phyloP scores from a whole-genome alignment of 2,888 invertebrate genomes.

The Eupithecia tripunctaria region DNA sequence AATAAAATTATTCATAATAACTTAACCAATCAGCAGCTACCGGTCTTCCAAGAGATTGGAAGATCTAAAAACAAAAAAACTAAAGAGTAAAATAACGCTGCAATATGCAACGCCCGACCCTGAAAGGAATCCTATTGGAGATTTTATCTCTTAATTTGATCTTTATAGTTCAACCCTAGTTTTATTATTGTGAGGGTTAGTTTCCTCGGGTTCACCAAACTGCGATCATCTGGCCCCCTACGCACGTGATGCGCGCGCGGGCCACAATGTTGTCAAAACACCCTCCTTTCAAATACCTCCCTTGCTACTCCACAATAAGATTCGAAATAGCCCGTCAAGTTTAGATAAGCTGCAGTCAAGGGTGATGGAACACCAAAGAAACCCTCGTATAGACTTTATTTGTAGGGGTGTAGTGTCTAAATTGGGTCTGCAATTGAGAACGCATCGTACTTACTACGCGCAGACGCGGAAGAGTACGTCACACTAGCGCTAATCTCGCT shows the following conservation, averaged over 20 bases:
- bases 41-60: neutral
- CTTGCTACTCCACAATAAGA: constrained; percentile 41
- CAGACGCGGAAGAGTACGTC: constrained; percentile 80
- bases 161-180: constrained; percentile 41
- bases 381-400: constrained; percentile 62
- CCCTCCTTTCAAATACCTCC: constrained; percentile 22
- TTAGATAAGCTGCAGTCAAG: constrained; percentile 60
- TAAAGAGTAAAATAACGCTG: neutral
- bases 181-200: constrained; percentile 59
- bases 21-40: neutral
- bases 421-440: constrained; percentile 61
- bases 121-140: constrained; percentile 18
- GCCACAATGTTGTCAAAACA: constrained; percentile 59
- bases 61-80: neutral
- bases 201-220: constrained; percentile 66
- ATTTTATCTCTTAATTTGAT: constrained; percentile 38
- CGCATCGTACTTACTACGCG: constrained; percentile 67
- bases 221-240: constrained; percentile 76
- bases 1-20: neutral
- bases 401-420: constrained; percentile 65
- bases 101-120: constrained; percentile 1
- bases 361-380: constrained; percentile 54
- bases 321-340: constrained; percentile 42
- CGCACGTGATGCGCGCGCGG: constrained; percentile 72
- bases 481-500: constrained; percentile 76